phyloP scores from a whole-genome alignment of 2,113 vertebrate species.

The Myxocyprinus asiaticus region DNA sequence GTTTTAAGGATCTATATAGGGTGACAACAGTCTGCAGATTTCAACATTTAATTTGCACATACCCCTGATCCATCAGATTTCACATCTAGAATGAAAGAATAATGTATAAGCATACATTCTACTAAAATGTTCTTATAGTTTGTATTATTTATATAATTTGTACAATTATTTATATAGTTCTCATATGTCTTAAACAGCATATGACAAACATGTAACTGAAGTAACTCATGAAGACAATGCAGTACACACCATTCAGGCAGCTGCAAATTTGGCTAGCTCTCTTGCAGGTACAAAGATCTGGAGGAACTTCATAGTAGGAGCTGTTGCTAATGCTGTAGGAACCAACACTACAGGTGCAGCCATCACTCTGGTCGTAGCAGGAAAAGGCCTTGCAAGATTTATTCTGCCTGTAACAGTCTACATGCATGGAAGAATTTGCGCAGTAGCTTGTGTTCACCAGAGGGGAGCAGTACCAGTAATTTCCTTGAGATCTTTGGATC shows the following conservation, averaged over 20 bases:
- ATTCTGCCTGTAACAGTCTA: background rate
- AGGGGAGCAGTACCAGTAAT: background rate
- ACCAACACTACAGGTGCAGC: background rate
- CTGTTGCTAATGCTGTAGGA: background rate
- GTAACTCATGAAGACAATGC: background rate
- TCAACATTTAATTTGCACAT: too few species aligned
- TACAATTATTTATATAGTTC: too few species aligned
- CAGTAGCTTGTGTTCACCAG: background rate
- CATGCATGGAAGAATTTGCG: background rate
- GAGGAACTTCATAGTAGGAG: background rate
- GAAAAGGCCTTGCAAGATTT: background rate
- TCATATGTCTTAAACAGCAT: background rate
- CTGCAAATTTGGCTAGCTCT: accelerated
- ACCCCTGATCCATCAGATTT: too few species aligned
- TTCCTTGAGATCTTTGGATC: background rate
- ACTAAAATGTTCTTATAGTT: background rate
- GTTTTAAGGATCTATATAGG: background rate
- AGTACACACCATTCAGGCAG: background rate
- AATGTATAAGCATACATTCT: too few species aligned
- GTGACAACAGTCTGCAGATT: too few species aligned
- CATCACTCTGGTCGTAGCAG: background rate
- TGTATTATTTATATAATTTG: background rate
- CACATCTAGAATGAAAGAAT: too few species aligned
- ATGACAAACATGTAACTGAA: background rate
- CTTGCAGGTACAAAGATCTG: background rate